Percentiles rank a stretch among this genome's conserved stretches.
phyloP scores from a whole-genome alignment of 2,113 vertebrate genomes.

The Pantherophis guttatus region DNA sequence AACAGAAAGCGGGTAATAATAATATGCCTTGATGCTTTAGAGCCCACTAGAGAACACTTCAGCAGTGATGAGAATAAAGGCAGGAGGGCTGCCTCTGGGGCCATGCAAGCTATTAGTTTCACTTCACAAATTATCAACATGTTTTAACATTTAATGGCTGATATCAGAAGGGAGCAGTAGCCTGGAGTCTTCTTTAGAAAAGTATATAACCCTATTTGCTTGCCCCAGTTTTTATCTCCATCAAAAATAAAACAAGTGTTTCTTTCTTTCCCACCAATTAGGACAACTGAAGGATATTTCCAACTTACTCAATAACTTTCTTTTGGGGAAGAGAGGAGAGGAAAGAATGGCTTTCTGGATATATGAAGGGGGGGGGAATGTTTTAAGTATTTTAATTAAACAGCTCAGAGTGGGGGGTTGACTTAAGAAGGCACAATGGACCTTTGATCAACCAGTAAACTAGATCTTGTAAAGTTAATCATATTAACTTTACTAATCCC shows the following conservation, averaged over 20 bases:
- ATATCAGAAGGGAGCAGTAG: neutral
- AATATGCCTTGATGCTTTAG: neutral
- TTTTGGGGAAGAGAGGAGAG: neutral
- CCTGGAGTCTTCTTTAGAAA: neutral
- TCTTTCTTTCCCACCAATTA: neutral
- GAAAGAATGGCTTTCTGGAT: neutral
- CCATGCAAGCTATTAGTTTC: neutral
- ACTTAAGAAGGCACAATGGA: neutral
- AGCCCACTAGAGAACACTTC: neutral
- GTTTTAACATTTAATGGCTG: no score
- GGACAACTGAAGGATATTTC: neutral
- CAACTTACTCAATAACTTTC: neutral
- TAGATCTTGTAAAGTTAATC: neutral
- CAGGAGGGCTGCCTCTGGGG: neutral
- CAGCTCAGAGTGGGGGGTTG: neutral
- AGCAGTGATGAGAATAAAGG: neutral
- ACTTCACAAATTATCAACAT: neutral
- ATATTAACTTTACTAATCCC: neutral
- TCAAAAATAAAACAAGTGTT: neutral
- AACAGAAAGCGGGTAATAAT: neutral
- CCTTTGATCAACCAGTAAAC: neutral
- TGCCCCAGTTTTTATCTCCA: neutral
- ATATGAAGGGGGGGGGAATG: neutral
- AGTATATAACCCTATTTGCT: neutral
- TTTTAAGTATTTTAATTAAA: neutral